phyloP scores from a whole-genome alignment of 2,113 vertebrate species.

The Raja brachyura region DNA sequence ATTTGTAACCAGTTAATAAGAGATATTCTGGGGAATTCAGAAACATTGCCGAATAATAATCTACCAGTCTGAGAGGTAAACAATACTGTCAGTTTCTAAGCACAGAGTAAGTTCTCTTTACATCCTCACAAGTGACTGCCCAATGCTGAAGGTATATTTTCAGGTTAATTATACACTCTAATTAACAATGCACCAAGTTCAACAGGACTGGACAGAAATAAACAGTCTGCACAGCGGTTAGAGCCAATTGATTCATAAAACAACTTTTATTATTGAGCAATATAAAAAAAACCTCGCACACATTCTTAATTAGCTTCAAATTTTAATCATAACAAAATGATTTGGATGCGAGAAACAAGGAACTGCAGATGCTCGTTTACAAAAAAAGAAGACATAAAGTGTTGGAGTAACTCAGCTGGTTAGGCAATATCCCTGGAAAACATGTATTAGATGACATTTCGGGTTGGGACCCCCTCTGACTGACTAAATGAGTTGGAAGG shows the following conservation, averaged over 20 bases:
- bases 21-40: not conserved
- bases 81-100: not conserved
- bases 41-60: not conserved
- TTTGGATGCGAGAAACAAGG: no score
- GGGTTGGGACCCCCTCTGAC: no score
- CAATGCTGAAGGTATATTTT: not conserved
- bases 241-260: not conserved
- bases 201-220: not conserved
- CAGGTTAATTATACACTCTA: not conserved
- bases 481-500: no score
- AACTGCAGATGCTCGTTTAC: no score
- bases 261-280: not conserved
- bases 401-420: no score
- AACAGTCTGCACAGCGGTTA: no score
- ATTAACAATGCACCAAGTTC: constrained; percentile 9
- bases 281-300: not conserved
- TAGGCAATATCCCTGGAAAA: no score
- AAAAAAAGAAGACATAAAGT: no score
- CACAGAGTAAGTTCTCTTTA: not conserved
- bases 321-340: not conserved
- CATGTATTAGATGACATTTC: no score
- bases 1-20: not conserved
- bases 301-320: no score
- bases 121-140: not conserved
- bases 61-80: not conserved